Percentiles rank a stretch among this genome's conserved stretches.
Evolutionary conservation across 2,888 invertebrate genomes (phyloP).

Genomic region (Axea sp.): DNA sequence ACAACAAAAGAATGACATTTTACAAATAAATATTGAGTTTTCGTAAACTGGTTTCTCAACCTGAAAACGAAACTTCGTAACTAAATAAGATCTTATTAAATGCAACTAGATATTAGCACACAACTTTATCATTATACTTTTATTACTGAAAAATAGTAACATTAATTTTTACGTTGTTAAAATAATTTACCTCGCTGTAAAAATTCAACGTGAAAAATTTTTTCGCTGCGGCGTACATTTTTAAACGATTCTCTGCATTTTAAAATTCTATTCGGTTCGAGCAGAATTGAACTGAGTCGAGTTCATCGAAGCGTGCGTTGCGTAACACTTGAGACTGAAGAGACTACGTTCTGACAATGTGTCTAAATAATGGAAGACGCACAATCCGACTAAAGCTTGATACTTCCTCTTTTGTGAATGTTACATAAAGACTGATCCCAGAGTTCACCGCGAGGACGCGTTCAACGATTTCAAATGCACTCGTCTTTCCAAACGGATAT

Average conservation of each 20-base stretch:
- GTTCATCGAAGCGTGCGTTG: slow-evolving; percentile 26
- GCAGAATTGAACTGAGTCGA: slow-evolving; percentile 7
- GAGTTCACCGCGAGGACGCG: slow-evolving; percentile 4
- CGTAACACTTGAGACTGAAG: slow-evolving; percentile 31
- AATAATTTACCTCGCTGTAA: too few species aligned
- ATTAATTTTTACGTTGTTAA: too few species aligned
- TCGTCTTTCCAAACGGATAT: slow-evolving; percentile 12
- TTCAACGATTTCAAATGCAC: slow-evolving; percentile 3
- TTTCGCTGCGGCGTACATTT: not conserved
- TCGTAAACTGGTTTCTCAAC: too few species aligned
- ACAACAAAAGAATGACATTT: too few species aligned
- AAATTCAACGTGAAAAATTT: not conserved
- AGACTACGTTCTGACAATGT: slow-evolving; percentile 34
- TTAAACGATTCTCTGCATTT: not conserved
- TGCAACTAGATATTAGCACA: too few species aligned
- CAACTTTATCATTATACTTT: too few species aligned
- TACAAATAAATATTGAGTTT: too few species aligned
- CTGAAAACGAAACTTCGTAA: too few species aligned
- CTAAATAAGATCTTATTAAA: too few species aligned
- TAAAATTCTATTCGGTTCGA: slow-evolving; percentile 2
- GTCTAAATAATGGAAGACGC: slow-evolving; percentile 43
- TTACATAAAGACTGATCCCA: slow-evolving; percentile 45
- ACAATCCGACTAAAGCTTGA: slow-evolving; percentile 24
- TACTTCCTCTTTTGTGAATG: slow-evolving; percentile 37
- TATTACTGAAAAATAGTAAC: too few species aligned